Evolutionary conservation across 2,113 vertebrate species (phyloP), one percentile per base, ranked within the genome.

Genomic region (Trogon surrucura): DNA sequence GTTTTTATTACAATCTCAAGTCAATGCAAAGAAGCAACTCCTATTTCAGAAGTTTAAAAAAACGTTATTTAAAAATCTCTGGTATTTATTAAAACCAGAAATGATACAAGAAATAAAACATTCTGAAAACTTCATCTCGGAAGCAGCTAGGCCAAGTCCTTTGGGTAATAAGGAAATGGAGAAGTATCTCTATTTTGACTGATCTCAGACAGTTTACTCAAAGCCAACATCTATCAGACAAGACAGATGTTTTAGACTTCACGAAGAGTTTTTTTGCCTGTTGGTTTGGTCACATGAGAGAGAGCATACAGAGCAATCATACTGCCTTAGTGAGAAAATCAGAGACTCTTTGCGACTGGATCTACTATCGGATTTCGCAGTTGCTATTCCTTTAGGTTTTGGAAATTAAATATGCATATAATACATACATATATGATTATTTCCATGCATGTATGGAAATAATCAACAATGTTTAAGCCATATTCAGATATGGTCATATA

Each of bases 11-110:
- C 29, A 91, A 72, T 4, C 12, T 19, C 50, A 64, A 47, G 21
- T 50, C 67, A 69, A 44, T 13, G 15, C 32, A 70, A 93, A 92
- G 30, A 79, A 29, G 54, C 0, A 6, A 15, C 19, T 89, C n/a
- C 44, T 47, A 44, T 11, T 41, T 41, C 11, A 41, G 41, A 41
- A 41, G 41, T 41, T 41, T 41, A 41, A 41, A 41, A 41, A 41
- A 41, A 41, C 80, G 13, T 51, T 92, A 75, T 67, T 93, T 81
- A 88, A 92, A 41, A 92, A 44, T 30, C 47, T 80, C 44, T 17
- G 4, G 48, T 47, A n/a, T 95, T 95, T 93, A 85, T 93, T 86
- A 90, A 95, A 96, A 88, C 60, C 66, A 87, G 53, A 90, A 96
- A 71, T 30, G 3, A 45, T 50, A 88, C n/a, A 21, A 91, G 65